Base-by-base conservation (phyloP, 2,888 invertebrate species). In the Erebia ligea region DNA sequence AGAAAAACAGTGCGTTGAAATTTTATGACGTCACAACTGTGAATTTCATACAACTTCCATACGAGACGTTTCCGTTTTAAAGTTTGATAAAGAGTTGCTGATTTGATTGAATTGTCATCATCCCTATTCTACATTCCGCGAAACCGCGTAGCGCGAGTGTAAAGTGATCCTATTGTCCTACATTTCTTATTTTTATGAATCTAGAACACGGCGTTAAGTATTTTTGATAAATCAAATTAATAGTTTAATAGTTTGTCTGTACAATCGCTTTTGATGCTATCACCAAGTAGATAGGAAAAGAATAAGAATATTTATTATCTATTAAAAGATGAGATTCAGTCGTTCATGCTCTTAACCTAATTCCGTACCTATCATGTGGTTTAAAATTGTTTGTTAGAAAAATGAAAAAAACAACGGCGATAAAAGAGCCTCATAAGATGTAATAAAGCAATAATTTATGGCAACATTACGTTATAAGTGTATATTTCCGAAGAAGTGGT, bases 211-310 rank as follows among this genome's bases (percentile, higher is more conserved):
- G 34, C 15, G 34, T 42, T 61, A 19, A 59, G 34, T 19, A 19
- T 50, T 10, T 50, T 15, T 42, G 61, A 68, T 68, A 62, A 52
- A 62, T 62, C 68, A 68, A 61, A 54, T 11, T 54, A 62, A 68
- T 42, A 17, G 54, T 54, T 68, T 56, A 54, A 62, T 62, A 54
- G 61, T 62, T 62, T 68, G 62, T 42, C 54, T 25, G 15, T 57
- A 57, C 56, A 56, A 56, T 21, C 15, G 56, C 62, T 40, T 68
- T 68, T 68, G 68, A 68, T 17, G 68, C 52, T n/a, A 62, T 21
- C 61, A 62, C 68, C 68, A 62, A 68, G 45, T 68, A 21, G 34
- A 34, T 34, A 5, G 0, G 34, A 34, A 34, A 6, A 34, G 25
- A 17, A 68, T 56, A 45, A 62, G 52, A 52, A 19, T 68, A 52